Evolutionary conservation across 2,797 vertebrate genomes (phyloP).

Genomic region (Pseudochirops cupreus): DNA sequence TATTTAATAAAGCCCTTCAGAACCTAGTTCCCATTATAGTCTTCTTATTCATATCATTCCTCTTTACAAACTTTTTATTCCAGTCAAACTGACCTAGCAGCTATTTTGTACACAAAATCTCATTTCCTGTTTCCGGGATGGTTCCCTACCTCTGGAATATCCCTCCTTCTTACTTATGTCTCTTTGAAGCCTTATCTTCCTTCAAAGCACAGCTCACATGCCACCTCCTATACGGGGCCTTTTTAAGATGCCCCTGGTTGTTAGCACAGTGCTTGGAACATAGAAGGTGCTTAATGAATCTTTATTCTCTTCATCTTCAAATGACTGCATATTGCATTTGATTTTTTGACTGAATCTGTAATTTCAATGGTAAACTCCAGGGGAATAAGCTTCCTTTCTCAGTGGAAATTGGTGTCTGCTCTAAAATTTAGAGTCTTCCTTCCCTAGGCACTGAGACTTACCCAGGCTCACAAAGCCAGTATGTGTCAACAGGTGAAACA

Average conservation of each 20-base stretch:
- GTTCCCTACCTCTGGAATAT: background rate
- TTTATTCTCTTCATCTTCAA: background rate
- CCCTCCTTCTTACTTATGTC: background rate
- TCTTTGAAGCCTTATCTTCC: background rate
- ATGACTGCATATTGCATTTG: background rate
- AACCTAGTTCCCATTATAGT: background rate
- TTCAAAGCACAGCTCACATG: background rate
- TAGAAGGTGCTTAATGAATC: background rate
- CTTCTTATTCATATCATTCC: background rate
- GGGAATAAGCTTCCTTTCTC: background rate
- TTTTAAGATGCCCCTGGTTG: background rate
- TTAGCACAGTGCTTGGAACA: background rate
- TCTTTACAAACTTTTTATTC: background rate
- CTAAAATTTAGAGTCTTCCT: background rate
- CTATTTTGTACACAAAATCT: background rate
- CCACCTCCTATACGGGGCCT: background rate
- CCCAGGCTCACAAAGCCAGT: background rate
- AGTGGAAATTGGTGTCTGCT: background rate
- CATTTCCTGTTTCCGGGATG: background rate
- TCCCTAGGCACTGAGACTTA: background rate
- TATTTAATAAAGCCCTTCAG: background rate
- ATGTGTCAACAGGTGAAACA: background rate
- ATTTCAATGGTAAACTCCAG: background rate
- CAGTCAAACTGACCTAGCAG: background rate
- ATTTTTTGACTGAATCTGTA: background rate